These are phyloP conservation scores for Carcinoscorpius rotundicauda DNA, from an alignment of 1,140 invertebrate species.

Conservation along the genomic window DNA sequence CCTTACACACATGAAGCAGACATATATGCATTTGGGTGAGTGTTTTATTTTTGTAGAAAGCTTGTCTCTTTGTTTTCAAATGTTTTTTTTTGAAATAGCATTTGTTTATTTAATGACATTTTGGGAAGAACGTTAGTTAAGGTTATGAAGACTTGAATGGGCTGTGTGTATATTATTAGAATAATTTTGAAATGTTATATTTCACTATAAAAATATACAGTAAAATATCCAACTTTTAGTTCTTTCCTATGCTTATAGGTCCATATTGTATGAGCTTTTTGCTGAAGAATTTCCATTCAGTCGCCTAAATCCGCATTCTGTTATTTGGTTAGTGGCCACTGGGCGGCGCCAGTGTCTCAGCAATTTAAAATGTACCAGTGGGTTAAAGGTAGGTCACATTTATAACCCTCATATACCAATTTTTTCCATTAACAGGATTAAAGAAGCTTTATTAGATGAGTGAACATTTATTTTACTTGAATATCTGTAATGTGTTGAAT, in stretches of 20 bases:
- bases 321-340: constrained; percentile 32
- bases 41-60: neutral
- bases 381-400: constrained; percentile 27
- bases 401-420: neutral
- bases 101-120: neutral
- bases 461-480: neutral
- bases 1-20: constrained; percentile 29
- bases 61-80: too few species aligned
- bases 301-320: constrained; percentile 25
- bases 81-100: neutral
- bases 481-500: too few species aligned
- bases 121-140: too few species aligned
- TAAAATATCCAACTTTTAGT: neutral
- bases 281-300: constrained; percentile 30
- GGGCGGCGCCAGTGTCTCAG: constrained; percentile 27
- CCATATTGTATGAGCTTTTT: constrained; percentile 34
- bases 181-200: neutral
- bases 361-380: constrained; percentile 27
- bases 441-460: neutral
- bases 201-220: neutral
- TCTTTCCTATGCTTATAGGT: constrained; percentile 26
- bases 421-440: neutral
- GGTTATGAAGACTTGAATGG: neutral
- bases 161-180: neutral
- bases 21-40: constrained; percentile 36